A percentile compares a stretch with the other conserved stretches of the same genome.
These are phyloP conservation scores for Probosciger aterrimus DNA, from an alignment of 2,113 vertebrate species.

Conservation along the genomic window DNA sequence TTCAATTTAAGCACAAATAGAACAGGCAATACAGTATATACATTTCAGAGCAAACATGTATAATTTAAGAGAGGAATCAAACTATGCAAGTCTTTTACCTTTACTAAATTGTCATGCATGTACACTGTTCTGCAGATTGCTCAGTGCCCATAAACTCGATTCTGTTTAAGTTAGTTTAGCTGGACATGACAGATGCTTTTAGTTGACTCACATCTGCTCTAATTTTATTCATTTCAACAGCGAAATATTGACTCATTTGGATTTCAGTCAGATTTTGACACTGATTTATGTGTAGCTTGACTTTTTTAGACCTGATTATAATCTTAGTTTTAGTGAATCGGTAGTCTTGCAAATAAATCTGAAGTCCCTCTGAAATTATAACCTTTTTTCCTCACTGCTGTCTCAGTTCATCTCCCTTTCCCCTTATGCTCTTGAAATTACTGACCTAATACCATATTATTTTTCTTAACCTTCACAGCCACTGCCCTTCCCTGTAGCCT, in stretches of 20 bases:
- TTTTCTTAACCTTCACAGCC: neutral
- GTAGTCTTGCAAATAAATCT: neutral
- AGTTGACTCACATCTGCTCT: neutral
- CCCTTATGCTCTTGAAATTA: neutral
- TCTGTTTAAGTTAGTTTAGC: neutral
- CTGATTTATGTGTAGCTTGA: neutral
- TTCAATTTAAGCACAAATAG: slow-evolving; percentile 36
- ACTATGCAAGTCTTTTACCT: neutral
- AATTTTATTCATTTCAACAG: neutral
- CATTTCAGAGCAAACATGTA: neutral
- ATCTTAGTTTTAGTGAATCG: neutral
- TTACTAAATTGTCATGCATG: neutral
- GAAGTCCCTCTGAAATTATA: neutral
- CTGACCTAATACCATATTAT: neutral
- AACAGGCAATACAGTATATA: slow-evolving; percentile 3
- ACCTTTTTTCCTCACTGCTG: neutral
- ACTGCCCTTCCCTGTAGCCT: neutral
- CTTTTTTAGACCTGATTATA: neutral
- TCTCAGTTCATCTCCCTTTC: neutral
- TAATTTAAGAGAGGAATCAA: slow-evolving; percentile 32
- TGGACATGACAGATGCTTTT: neutral
- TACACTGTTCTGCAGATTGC: neutral
- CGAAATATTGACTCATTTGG: slow-evolving; percentile 13
- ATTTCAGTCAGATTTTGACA: slow-evolving; percentile 29
- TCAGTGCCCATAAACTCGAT: neutral